A percentile compares a stretch with the other conserved stretches of the same genome.
These are phyloP conservation scores for Marronus borbonicus DNA, from an alignment of 2,888 invertebrate species.

Conservation along the genomic window DNA sequence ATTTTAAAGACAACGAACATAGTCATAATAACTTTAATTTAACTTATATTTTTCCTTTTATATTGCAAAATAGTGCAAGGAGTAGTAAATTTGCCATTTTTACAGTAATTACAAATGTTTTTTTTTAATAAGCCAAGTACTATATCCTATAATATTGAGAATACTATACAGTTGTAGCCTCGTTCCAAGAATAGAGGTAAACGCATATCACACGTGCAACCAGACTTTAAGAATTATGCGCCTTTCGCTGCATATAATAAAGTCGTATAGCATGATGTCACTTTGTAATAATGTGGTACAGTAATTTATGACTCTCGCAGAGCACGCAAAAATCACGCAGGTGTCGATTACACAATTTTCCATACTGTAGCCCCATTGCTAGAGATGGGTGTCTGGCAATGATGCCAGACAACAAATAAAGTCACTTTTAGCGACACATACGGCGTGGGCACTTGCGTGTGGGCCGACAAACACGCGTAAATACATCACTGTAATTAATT, in stretches of 20 bases:
- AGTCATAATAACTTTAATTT: too few relatives aligned
- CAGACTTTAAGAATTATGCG: neutral
- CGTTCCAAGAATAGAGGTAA: too few relatives aligned
- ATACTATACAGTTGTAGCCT: too few relatives aligned
- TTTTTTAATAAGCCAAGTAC: too few relatives aligned
- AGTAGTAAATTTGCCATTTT: too few relatives aligned
- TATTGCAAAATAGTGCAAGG: too few relatives aligned
- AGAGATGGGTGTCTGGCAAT: neutral
- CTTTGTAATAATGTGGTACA: neutral
- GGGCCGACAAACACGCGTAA: neutral
- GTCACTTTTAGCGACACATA: neutral
- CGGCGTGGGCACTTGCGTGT: slow-evolving; percentile 3
- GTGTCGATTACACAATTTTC: slow-evolving; percentile 16
- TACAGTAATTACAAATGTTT: too few relatives aligned
- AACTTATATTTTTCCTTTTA: too few relatives aligned
- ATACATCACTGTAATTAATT: slow-evolving; percentile 26
- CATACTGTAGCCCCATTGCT: neutral
- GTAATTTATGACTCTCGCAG: slow-evolving; percentile 6
- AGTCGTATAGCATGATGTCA: slow-evolving; percentile 16
- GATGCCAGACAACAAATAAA: slow-evolving; percentile 22
- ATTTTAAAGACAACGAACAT: too few relatives aligned
- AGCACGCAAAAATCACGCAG: slow-evolving; percentile 27
- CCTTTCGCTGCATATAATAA: neutral
- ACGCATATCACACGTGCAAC: too few relatives aligned
- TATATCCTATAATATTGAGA: too few relatives aligned